phyloP scores from a whole-genome alignment of 2,797 vertebrate species.

The Syngnathus rostellatus region DNA sequence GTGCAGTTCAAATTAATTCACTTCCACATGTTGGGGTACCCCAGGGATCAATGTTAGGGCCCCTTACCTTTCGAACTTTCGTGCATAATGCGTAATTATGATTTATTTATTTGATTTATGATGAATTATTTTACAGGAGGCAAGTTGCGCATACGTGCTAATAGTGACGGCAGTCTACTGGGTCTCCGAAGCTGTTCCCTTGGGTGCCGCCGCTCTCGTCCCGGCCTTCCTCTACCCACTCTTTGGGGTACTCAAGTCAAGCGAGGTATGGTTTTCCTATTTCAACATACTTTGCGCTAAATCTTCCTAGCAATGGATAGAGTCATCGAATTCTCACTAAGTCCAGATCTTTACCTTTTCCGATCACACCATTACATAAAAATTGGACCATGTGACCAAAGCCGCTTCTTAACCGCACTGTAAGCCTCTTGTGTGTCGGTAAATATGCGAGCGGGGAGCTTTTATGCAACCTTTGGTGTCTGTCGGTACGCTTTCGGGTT shows the following conservation, averaged over 20 bases:
- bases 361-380: conserved; percentile 48
- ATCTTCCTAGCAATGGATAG: neutral
- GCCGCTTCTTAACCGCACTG: conserved; percentile 39
- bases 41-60: neutral
- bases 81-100: neutral
- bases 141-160: conserved; percentile 89
- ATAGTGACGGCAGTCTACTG: conserved; percentile 91
- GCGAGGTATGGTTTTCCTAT: conserved; percentile 77
- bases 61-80: neutral
- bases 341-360: conserved; percentile 9
- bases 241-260: conserved; percentile 95
- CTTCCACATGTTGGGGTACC: neutral
- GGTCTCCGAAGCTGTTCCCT: conserved; percentile 92
- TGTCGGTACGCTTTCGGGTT: conserved; percentile 9
- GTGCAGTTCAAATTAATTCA: neutral
- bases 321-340: neutral
- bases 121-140: conserved; percentile 68
- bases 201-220: conserved; percentile 91
- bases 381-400: conserved; percentile 53
- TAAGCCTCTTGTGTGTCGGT: conserved; percentile 49
- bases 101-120: too few species aligned
- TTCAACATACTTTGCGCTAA: neutral
- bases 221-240: conserved; percentile 94
- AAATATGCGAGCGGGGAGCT: conserved; percentile 42
- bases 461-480: conserved; percentile 45